A percentile compares a stretch with the other conserved stretches of the same genome.
Evolutionary conservation across 2,113 vertebrate genomes (phyloP).

Genomic region (Boulengeromyrus knoepffleri): DNA sequence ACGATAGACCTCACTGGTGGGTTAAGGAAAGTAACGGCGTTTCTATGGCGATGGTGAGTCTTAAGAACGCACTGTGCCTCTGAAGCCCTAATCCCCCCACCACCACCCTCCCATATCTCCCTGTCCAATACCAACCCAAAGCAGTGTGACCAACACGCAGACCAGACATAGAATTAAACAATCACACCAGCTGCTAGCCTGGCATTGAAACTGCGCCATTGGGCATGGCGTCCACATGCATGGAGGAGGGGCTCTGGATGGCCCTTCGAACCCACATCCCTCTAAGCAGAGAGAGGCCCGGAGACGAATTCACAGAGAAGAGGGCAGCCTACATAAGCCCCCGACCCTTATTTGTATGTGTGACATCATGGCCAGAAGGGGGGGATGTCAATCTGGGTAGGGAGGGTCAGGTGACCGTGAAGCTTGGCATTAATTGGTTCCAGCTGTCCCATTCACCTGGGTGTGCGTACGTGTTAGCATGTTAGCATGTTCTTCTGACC

Average conservation of each 20-base stretch:
- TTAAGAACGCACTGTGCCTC: background rate
- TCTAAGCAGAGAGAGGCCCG: background rate
- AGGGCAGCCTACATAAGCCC: background rate
- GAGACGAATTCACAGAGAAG: background rate
- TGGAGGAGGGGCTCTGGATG: background rate
- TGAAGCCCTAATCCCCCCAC: background rate
- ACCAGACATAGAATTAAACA: background rate
- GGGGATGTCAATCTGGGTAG: background rate
- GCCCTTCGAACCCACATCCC: background rate
- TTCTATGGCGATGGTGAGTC: background rate
- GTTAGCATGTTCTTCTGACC: background rate
- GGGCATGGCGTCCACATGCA: background rate
- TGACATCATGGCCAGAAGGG: background rate
- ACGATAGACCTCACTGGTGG: background rate
- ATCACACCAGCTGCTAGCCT: background rate
- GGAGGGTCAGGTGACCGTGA: background rate
- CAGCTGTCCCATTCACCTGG: background rate
- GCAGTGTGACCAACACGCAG: background rate
- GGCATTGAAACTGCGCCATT: background rate
- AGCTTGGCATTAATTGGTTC: background rate
- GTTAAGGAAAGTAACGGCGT: background rate
- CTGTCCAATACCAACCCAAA: background rate
- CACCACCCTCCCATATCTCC: background rate
- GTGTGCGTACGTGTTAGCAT: background rate
- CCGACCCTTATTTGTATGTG: background rate